These are phyloP conservation scores for Alosa sapidissima DNA, from an alignment of 2,797 vertebrate genomes.

Conservation along the genomic window DNA sequence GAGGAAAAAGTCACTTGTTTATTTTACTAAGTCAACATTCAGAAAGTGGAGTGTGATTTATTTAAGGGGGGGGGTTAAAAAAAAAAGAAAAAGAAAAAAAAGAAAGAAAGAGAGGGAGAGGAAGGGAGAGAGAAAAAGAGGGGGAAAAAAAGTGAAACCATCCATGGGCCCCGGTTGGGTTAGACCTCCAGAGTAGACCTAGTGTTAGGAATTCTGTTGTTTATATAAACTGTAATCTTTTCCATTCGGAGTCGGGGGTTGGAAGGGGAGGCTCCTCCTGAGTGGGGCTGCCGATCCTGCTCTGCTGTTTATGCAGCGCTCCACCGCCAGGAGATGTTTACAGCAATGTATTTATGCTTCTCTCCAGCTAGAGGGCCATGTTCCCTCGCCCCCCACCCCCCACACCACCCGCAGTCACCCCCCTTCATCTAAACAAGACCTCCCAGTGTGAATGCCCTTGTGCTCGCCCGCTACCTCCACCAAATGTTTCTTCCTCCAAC, in stretches of 20 bases:
- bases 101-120: conserved; percentile 30
- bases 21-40: conserved; percentile 67
- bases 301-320: conserved; percentile 82
- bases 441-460: conserved; percentile 73
- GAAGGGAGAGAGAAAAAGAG: no score
- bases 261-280: conserved; percentile 62
- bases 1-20: conserved; percentile 58
- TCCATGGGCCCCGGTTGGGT: conserved; percentile 60
- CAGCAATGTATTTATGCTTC: conserved; percentile 80
- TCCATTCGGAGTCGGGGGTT: conserved; percentile 78
- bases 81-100: conserved; percentile 35
- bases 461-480: conserved; percentile 52
- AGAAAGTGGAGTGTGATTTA: conserved; percentile 63
- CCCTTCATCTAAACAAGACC: conserved; percentile 81
- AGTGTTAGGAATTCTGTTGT: conserved; percentile 83
- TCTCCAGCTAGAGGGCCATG: conserved; percentile 72
- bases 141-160: conserved; percentile 53
- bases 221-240: conserved; percentile 87
- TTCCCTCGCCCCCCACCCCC: conserved; percentile 33
- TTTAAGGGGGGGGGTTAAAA: conserved; percentile 52
- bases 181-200: conserved; percentile 79
- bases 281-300: conserved; percentile 61
- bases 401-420: conserved; percentile 57
- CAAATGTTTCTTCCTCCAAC: conserved; percentile 48
- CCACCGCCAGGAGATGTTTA: conserved; percentile 84